phyloP scores from a whole-genome alignment of 2,113 vertebrate species.

The Mustelus asterias region DNA sequence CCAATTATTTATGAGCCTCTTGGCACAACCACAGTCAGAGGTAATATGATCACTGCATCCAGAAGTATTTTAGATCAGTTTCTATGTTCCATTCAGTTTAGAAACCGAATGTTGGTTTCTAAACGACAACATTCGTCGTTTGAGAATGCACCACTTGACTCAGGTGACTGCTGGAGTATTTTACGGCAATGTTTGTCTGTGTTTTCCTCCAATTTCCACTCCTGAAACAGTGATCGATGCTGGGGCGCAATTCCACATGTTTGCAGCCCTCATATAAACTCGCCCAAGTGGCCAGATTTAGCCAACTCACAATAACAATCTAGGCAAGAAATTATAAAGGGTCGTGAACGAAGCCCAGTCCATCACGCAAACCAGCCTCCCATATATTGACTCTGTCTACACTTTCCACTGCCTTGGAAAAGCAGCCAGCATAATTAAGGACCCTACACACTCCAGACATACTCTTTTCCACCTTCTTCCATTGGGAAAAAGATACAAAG shows the following conservation, averaged over 20 bases:
- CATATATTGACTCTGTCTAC: too few species aligned
- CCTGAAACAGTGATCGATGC: not conserved
- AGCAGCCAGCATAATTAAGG: too few species aligned
- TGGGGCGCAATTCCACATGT: not conserved
- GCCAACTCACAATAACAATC: not conserved
- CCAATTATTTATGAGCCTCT: slow-evolving; percentile 37
- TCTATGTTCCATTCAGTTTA: not conserved
- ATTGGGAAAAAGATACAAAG: too few species aligned
- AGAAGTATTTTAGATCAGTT: slow-evolving; percentile 23
- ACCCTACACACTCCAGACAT: too few species aligned
- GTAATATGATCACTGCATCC: slow-evolving; percentile 24
- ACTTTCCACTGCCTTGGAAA: too few species aligned
- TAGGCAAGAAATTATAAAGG: too few species aligned
- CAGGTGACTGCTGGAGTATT: not conserved
- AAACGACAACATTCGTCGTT: not conserved
- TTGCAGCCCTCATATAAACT: too few species aligned
- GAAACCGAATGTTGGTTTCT: not conserved
- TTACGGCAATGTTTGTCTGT: not conserved
- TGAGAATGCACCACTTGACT: not conserved
- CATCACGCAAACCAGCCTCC: too few species aligned
- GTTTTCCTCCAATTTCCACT: not conserved
- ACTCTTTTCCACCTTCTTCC: too few species aligned
- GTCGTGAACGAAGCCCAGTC: too few species aligned
- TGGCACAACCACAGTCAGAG: slow-evolving; percentile 29
- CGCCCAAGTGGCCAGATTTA: not conserved